Percentiles rank a stretch among this genome's conserved stretches.
Conservation (phyloP, 1,140 invertebrate genomes). For the Globodera ellingtonae region DNA sequence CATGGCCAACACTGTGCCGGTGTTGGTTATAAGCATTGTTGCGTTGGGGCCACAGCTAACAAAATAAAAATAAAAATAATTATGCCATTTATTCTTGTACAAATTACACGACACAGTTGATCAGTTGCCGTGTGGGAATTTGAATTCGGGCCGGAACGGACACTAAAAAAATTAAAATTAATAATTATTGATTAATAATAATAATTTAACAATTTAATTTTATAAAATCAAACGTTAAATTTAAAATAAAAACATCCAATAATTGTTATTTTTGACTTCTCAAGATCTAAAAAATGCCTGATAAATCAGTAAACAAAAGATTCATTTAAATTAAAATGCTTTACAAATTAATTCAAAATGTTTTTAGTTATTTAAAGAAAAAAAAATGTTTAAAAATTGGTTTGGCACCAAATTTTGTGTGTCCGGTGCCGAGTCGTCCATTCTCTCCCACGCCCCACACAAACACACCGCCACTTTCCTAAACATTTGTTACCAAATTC, state of each 20-base stretch:
- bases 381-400: neutral
- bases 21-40: conserved; percentile 72
- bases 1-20: conserved; percentile 73
- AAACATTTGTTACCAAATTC: conserved; percentile 33
- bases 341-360: neutral
- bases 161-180: conserved; percentile 4
- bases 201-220: neutral
- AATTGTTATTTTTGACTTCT: neutral
- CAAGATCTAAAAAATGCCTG: neutral
- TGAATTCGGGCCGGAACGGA: conserved; percentile 29
- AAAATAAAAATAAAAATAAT: neutral
- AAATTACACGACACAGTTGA: conserved; percentile 58
- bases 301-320: neutral
- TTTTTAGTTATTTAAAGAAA: neutral
- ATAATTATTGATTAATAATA: conserved; percentile 5
- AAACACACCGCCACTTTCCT: conserved; percentile 72
- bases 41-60: conserved; percentile 72
- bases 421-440: conserved; percentile 74
- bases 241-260: too few species aligned
- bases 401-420: conserved; percentile 56
- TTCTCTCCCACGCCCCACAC: conserved; percentile 74
- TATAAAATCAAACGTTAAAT: neutral
- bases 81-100: neutral
- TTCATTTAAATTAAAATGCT: neutral
- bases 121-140: conserved; percentile 50